Evolutionary conservation across 2,888 invertebrate genomes (phyloP).

Genomic region (Dichetophora obliterata): DNA sequence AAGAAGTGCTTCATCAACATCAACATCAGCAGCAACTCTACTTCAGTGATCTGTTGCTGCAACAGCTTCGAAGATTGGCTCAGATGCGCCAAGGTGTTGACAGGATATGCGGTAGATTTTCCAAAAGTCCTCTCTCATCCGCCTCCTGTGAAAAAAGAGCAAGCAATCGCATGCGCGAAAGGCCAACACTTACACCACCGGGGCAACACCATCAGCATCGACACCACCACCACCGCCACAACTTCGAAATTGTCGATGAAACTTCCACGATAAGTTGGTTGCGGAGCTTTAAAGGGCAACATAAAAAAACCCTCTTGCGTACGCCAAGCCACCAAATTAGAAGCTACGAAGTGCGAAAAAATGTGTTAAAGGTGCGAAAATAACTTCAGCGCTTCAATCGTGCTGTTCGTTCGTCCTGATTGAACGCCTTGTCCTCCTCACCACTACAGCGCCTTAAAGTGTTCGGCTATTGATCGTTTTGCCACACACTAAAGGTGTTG

Average conservation of each 20-base stretch:
- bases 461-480: not conserved
- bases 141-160: not conserved
- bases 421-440: not conserved
- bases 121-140: constrained; percentile 38
- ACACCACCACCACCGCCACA: constrained; percentile 27
- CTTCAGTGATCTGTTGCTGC: constrained; percentile 16
- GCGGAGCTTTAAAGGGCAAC: not conserved
- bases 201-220: constrained; percentile 37
- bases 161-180: constrained; percentile 42
- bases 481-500: constrained; percentile 56
- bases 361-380: constrained; percentile 67
- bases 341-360: constrained; percentile 62
- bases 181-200: constrained; percentile 31
- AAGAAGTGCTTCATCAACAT: constrained; percentile 47
- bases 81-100: constrained; percentile 51
- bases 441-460: not conserved
- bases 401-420: constrained; percentile 2
- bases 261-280: constrained; percentile 17
- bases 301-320: constrained; percentile 10
- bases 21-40: not conserved
- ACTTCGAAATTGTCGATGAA: constrained; percentile 34
- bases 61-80: constrained; percentile 24
- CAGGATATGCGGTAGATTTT: constrained; percentile 49
- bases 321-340: constrained; percentile 54
- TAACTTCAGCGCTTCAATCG: constrained; percentile 51